phyloP scores from a whole-genome alignment of 2,888 invertebrate genomes.

The Fabriciana adippe region DNA sequence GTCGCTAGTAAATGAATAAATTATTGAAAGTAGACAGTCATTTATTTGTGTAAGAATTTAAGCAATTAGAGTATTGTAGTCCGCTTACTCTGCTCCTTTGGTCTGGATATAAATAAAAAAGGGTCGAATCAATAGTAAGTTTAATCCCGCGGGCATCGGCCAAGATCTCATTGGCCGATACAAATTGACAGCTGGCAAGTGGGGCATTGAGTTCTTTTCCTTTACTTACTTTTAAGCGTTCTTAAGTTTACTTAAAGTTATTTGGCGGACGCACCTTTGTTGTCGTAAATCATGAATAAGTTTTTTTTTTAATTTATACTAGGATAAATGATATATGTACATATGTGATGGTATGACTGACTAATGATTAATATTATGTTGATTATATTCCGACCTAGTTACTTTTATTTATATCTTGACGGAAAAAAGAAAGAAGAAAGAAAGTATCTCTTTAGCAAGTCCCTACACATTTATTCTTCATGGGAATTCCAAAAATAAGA shows the following conservation, averaged over 20 bases:
- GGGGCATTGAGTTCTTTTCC: conserved; percentile 39
- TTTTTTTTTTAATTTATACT: neutral
- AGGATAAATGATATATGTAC: neutral
- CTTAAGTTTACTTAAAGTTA: conserved; percentile 12
- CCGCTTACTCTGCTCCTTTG: conserved; percentile 39
- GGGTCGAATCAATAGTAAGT: conserved; percentile 82
- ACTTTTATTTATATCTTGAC: too few relatives aligned
- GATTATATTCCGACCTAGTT: too few relatives aligned
- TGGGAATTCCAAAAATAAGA: too few relatives aligned
- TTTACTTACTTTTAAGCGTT: conserved; percentile 32
- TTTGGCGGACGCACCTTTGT: neutral
- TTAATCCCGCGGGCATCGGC: conserved; percentile 78
- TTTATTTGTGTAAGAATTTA: too few relatives aligned
- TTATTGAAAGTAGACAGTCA: too few relatives aligned
- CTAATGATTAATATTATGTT: too few relatives aligned
- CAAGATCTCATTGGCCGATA: conserved; percentile 73
- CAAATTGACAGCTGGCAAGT: conserved; percentile 67
- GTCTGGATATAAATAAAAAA: conserved; percentile 58
- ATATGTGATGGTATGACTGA: too few relatives aligned
- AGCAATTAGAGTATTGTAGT: too few relatives aligned
- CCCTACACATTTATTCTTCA: too few relatives aligned
- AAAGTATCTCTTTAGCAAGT: too few relatives aligned
- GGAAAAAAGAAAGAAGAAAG: too few relatives aligned
- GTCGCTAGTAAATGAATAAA: too few relatives aligned
- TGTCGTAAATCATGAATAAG: neutral